Percentiles rank a stretch among this genome's conserved stretches.
phyloP scores from a whole-genome alignment of 2,113 vertebrate species.

The Amblyopsis rosae region DNA sequence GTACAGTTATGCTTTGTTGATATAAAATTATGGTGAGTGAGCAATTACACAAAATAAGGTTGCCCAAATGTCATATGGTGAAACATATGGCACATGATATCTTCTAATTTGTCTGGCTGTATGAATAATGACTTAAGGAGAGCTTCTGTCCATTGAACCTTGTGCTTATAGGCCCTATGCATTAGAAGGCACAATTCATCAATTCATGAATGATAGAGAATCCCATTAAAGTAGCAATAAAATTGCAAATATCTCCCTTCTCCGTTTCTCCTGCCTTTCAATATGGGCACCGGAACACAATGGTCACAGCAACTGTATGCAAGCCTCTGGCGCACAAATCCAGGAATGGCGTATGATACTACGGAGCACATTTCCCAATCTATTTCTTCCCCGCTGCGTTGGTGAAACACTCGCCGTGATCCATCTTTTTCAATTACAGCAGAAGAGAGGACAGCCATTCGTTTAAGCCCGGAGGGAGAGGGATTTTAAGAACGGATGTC shows the following conservation, averaged over 20 bases:
- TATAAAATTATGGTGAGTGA: constrained; percentile 5
- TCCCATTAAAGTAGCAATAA: constrained; percentile 76
- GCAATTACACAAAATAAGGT: constrained; percentile 61
- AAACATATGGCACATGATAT: constrained; percentile 65
- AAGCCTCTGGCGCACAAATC: constrained; percentile 54
- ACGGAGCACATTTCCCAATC: constrained; percentile 67
- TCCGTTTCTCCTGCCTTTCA: constrained; percentile 65
- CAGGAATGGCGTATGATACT: constrained; percentile 52
- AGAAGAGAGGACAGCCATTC: constrained; percentile 59
- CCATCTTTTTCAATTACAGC: constrained; percentile 75
- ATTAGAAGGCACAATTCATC: constrained; percentile 71
- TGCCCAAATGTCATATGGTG: constrained; percentile 47
- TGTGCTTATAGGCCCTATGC: constrained; percentile 67
- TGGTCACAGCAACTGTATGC: constrained; percentile 50
- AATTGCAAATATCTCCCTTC: constrained; percentile 73
- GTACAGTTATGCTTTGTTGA: not conserved
- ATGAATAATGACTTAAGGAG: constrained; percentile 70
- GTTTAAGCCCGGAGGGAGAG: constrained; percentile 55
- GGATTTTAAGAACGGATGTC: constrained; percentile 62
- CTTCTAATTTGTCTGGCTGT: constrained; percentile 67
- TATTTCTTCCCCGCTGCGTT: constrained; percentile 65
- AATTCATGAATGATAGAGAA: constrained; percentile 70
- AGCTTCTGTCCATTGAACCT: constrained; percentile 70
- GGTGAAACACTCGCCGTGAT: constrained; percentile 68
- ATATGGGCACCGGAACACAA: constrained; percentile 48